Evolutionary conservation across 2,113 vertebrate species (phyloP).

Genomic region (Tichodroma muraria): DNA sequence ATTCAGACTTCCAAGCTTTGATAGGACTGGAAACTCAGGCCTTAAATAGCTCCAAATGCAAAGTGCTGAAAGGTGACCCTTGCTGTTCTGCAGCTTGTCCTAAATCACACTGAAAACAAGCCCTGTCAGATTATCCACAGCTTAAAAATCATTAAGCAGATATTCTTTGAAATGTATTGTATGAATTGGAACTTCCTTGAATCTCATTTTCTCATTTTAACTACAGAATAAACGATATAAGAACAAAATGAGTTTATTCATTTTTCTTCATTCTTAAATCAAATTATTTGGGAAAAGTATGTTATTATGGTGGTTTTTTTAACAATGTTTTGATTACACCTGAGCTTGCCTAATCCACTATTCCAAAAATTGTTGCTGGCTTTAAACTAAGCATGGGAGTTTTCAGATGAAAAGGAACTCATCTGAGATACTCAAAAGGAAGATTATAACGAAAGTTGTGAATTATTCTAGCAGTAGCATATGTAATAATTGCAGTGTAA

Average conservation of each 20-base stretch:
- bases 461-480: neutral
- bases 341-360: neutral
- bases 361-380: neutral
- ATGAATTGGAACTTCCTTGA: neutral
- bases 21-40: neutral
- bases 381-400: neutral
- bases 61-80: neutral
- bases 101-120: neutral
- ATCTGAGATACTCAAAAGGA: neutral
- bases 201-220: neutral
- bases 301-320: neutral
- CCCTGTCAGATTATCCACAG: neutral
- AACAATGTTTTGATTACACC: neutral
- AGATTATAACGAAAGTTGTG: neutral
- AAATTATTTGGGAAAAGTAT: neutral
- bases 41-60: neutral
- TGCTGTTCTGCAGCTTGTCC: neutral
- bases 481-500: neutral
- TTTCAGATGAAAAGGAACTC: neutral
- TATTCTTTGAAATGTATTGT: neutral
- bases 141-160: neutral
- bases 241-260: neutral
- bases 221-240: neutral
- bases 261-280: neutral
- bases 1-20: neutral